Evolutionary conservation across 2,797 vertebrate genomes (phyloP).

Genomic region (Myotis findleyi): DNA sequence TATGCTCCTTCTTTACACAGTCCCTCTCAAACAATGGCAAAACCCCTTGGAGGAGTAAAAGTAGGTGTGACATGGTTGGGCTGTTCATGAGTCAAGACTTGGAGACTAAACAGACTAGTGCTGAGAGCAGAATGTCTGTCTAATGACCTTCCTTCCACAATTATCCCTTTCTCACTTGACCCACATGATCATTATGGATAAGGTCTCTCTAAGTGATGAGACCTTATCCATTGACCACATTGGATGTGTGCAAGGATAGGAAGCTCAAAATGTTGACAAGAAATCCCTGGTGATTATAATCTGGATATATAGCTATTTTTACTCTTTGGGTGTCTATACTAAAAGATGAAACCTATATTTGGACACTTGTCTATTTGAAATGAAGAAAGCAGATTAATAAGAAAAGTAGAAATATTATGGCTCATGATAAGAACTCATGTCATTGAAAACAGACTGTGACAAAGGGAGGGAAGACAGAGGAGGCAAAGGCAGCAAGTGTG

Average conservation of each 20-base stretch:
- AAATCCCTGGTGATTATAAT: not conserved
- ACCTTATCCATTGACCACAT: not conserved
- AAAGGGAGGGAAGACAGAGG: fast-evolving
- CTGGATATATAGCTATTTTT: not conserved
- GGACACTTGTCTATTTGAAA: not conserved
- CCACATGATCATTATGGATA: not conserved
- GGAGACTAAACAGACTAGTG: not conserved
- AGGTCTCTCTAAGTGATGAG: not conserved
- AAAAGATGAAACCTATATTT: not conserved
- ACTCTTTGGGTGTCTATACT: not conserved
- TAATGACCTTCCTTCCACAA: not conserved
- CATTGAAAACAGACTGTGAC: not conserved
- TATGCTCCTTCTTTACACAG: not conserved
- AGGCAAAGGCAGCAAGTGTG: not conserved
- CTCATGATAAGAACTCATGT: not conserved
- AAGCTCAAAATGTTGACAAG: not conserved
- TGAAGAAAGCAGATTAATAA: not conserved
- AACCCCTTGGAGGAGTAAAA: not conserved
- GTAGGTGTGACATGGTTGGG: not conserved
- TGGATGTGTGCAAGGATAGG: not conserved
- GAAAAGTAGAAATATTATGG: not conserved
- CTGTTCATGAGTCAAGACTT: not conserved
- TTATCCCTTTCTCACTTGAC: not conserved
- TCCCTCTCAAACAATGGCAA: not conserved
- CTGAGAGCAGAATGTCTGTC: not conserved